Evolutionary conservation across 2,888 invertebrate genomes (phyloP), one percentile per base, ranked within the genome.

Genomic region (Apotomis capreana): DNA sequence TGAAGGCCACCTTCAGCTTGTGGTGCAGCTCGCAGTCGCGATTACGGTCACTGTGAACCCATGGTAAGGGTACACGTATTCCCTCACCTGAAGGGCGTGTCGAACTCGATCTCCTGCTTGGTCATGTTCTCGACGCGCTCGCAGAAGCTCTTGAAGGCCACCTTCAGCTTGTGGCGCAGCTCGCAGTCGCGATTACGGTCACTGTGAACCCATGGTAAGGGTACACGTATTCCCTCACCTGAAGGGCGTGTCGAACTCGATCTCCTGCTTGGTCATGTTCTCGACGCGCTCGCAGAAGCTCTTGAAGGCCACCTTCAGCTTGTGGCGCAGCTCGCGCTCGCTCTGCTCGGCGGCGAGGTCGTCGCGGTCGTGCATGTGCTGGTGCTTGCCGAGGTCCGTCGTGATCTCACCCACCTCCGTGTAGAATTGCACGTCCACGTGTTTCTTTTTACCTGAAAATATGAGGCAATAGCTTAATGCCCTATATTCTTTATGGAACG

Each of bases 391-490:
- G 81, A 99, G 94, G 94, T 99, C 99, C 0, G 99, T 99, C 0
- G 99, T 99, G 73, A 99, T 99, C 93, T 99, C 99, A 81, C 99
- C 99, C 68, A 99, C 99, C 93, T 99, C 99, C 0, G 99, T 99
- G 89, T 99, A 99, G 93, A 99, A 99, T 88, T 99, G 99, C 5
- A 99, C 99, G 91, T 99, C 99, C 0, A 98, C 96, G 81, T 99
- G 99, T 85, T 99, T 99, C 95, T 99, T 99, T 93, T 99, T 99
- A 59, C 94, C 94, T 94, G 78, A 3, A 65, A 37, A 68, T 40
- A 9, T 9, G 49, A 49, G n/a, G 3, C 13, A n/a, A 37, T 26
- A 26, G 2, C 26, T 26, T 26, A 26, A 26, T 26, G 26, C 26
- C 1, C 26, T 26, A 26, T 26, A 26, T 26, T 26, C 1, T 0